Evolutionary conservation across 1,140 invertebrate genomes (phyloP).

Genomic region (Thalassaphorura encarpata): DNA sequence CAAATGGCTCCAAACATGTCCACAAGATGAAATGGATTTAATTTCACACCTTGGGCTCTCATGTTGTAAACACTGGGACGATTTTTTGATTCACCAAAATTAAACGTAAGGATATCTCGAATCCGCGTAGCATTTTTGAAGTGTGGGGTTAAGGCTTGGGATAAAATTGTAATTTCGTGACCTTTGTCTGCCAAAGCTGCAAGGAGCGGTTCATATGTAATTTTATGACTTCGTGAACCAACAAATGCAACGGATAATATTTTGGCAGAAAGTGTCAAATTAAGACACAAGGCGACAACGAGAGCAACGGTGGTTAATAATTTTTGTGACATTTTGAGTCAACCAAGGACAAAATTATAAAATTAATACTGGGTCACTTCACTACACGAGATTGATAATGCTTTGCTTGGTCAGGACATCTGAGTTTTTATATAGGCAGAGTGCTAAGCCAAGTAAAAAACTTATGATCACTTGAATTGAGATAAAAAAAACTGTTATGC

Average conservation of each 20-base stretch:
- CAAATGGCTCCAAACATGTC: slow-evolving; percentile 31
- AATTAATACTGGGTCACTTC: too few relatives aligned
- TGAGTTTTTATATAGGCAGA: too few relatives aligned
- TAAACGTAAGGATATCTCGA: neutral
- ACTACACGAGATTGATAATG: too few relatives aligned
- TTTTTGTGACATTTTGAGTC: too few relatives aligned
- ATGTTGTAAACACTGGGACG: neutral
- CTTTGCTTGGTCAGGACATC: too few relatives aligned
- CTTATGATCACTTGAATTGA: too few relatives aligned
- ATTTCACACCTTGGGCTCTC: neutral
- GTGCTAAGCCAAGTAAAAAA: too few relatives aligned
- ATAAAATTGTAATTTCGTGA: slow-evolving; percentile 31
- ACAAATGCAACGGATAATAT: slow-evolving; percentile 1
- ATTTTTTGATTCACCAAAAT: neutral
- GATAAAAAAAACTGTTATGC: too few relatives aligned
- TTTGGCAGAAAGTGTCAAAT: neutral
- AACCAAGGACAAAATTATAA: too few relatives aligned
- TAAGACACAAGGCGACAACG: neutral
- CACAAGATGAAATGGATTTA: neutral
- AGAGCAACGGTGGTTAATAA: too few relatives aligned
- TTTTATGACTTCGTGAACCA: neutral
- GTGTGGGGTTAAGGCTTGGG: slow-evolving; percentile 38
- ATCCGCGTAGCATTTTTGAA: slow-evolving; percentile 10
- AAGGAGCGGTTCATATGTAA: slow-evolving; percentile 13
- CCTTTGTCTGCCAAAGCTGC: slow-evolving; percentile 29